A percentile compares a stretch with the other conserved stretches of the same genome.
phyloP scores from a whole-genome alignment of 1,140 invertebrate species.

The Oedothorax gibbosus region DNA sequence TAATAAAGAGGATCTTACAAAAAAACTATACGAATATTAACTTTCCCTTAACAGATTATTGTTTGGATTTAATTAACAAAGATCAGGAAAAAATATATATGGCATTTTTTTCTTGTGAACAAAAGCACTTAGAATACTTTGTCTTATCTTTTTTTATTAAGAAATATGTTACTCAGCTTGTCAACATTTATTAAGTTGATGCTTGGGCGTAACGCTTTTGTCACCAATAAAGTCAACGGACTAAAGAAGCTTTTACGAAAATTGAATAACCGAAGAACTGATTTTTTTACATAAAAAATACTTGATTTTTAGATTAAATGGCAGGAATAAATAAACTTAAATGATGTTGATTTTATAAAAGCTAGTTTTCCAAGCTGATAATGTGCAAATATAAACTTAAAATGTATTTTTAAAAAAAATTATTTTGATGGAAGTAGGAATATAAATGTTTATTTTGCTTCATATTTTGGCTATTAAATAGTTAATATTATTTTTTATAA shows the following conservation, averaged over 20 bases:
- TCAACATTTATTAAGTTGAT: slow-evolving; percentile 39
- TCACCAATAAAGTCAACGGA: slow-evolving; percentile 32
- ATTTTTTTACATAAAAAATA: no score
- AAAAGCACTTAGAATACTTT: slow-evolving; percentile 1
- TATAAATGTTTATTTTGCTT: no score
- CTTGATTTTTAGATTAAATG: no score
- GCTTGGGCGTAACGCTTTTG: slow-evolving; percentile 11
- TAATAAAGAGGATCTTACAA: slow-evolving; percentile 6
- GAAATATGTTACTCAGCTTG: slow-evolving; percentile 8
- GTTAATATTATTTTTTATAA: no score
- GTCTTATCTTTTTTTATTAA: slow-evolving; percentile 3
- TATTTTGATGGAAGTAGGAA: no score
- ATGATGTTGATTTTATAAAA: no score
- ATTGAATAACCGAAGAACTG: slow-evolving; percentile 6
- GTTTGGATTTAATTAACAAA: background rate
- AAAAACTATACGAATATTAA: slow-evolving; percentile 2
- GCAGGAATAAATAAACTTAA: no score
- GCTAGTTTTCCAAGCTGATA: no score
- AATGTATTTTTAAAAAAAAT: no score
- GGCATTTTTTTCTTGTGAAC: no score
- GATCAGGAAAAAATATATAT: background rate
- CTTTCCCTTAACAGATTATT: background rate
- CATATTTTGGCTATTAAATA: no score
- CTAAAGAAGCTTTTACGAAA: slow-evolving; percentile 42
- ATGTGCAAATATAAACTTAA: no score